Base-by-base conservation (phyloP, 2,113 vertebrate species). In the Pygoscelis adeliae region DNA sequence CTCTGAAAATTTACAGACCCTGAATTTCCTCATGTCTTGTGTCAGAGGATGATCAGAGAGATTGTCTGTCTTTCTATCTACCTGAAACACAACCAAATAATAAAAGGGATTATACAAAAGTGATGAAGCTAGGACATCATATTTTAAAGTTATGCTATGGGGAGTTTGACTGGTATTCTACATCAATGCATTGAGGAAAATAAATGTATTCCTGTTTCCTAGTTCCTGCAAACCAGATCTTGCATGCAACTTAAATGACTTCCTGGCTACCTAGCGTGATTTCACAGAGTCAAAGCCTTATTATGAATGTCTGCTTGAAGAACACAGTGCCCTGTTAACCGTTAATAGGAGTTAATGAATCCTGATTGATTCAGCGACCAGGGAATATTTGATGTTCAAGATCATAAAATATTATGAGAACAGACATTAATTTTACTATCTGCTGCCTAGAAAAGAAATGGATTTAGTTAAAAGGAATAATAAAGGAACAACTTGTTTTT, bases 331-430 rank as follows among this genome's bases (percentile, higher is more conserved):
- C 59, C 55, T 56, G 55, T 69, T 87, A 92, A 63, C 76, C 0
- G 1, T 65, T 91, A 91, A 93, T 56, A 87, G 40, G 30, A 95
- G 72, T 79, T 80, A 89, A 76, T 87, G 65, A 84, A 82, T 92
- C 65, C 56, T 89, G 85, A 96, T 78, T 95, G 94, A 94, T 92
- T 92, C 61, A 79, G 55, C 1, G 4, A 36, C 52, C 36, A 79
- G 81, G 56, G 65, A 94, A 72, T 92, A 82, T 89, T 58, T 89
- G 47, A 89, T 93, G 89, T 80, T 91, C 52, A 91, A 49, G 65
- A 93, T 95, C 72, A 89, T 92, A 84, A 97, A 93, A 53, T 90
- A 40, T 69, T 71, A 88, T 83, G 85, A 80, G 71, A 90, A 42
- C 22, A 65, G 59, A n/a, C 59, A 78, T 94, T 93, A 83, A 40